These are phyloP conservation scores for Zaprionus ghesquierei DNA, from an alignment of 1,140 invertebrate species.

Conservation along the genomic window DNA sequence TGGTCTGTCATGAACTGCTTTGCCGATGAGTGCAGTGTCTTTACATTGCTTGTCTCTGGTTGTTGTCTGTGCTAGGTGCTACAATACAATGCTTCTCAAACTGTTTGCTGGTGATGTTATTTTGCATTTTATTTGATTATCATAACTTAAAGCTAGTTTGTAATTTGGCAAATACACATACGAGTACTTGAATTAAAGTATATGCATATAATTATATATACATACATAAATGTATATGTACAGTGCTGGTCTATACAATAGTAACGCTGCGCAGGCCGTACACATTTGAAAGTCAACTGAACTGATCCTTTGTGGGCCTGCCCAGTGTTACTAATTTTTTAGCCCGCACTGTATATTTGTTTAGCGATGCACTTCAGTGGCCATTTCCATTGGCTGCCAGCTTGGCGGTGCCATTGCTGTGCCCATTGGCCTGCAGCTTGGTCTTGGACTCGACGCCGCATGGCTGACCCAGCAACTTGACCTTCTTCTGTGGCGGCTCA, in stretches of 20 bases:
- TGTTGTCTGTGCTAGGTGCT: no score
- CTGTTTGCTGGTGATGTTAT: conserved; percentile 1
- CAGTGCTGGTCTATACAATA: conserved; percentile 3
- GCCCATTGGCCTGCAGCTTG: conserved; percentile 66
- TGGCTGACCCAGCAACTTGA: conserved; percentile 46
- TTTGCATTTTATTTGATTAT: conserved; percentile 50
- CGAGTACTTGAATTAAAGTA: conserved; percentile 19
- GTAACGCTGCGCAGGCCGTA: no score
- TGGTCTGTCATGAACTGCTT: no score
- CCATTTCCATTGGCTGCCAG: conserved; percentile 61
- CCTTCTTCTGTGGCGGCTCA: conserved; percentile 69
- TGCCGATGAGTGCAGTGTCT: no score
- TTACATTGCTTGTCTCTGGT: no score
- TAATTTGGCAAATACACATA: conserved; percentile 53
- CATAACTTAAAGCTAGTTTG: conserved; percentile 60
- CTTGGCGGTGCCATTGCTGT: conserved; percentile 59
- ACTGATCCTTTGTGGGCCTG: no score
- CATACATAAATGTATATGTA: conserved; percentile 31
- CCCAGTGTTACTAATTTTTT: no score
- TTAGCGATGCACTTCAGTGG: conserved; percentile 42
- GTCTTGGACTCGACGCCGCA: conserved; percentile 44
- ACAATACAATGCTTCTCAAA: background rate
- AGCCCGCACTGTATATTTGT: no score
- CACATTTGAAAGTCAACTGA: no score
- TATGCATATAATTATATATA: conserved; percentile 49